Conservation (phyloP, 1,140 invertebrate genomes). For the Drosophila kikkawai region DNA sequence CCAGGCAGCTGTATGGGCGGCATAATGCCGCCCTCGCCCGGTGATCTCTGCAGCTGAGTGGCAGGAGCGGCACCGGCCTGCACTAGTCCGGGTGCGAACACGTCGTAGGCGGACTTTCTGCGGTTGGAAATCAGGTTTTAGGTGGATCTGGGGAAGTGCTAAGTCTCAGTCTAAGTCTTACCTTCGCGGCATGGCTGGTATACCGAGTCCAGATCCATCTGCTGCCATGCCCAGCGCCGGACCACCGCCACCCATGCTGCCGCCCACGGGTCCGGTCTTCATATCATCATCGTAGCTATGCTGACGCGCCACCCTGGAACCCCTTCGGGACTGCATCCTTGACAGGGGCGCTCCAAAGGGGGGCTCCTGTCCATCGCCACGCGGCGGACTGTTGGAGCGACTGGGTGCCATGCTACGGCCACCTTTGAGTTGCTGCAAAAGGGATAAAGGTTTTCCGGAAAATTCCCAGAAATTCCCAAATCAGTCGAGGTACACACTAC, state of each 20-base stretch:
- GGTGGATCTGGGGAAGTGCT: too few relatives aligned
- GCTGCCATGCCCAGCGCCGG: slow-evolving; percentile 86
- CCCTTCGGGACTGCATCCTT: slow-evolving; percentile 86
- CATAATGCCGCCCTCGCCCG: slow-evolving; percentile 78
- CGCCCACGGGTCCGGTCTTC: slow-evolving; percentile 77
- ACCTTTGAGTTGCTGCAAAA: slow-evolving; percentile 78
- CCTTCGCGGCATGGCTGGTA: slow-evolving; percentile 90
- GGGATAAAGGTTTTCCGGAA: background rate
- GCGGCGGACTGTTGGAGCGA: slow-evolving; percentile 85
- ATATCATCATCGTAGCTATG: slow-evolving; percentile 93
- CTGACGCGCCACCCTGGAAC: slow-evolving; percentile 89
- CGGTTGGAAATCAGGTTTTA: background rate
- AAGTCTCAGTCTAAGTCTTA: slow-evolving; percentile 66
- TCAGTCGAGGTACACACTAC: slow-evolving; percentile 23
- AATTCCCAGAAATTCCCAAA: background rate
- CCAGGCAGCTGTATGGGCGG: slow-evolving; percentile 76
- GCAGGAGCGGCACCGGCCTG: slow-evolving; percentile 59
- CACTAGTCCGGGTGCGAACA: slow-evolving; percentile 87
- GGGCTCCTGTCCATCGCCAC: slow-evolving; percentile 72
- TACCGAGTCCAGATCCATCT: slow-evolving; percentile 85
- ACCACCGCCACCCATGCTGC: slow-evolving; percentile 85
- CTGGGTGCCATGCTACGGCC: slow-evolving; percentile 86
- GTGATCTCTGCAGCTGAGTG: slow-evolving; percentile 70
- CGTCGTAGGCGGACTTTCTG: slow-evolving; percentile 92
- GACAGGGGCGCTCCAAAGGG: slow-evolving; percentile 77